Evolutionary conservation across 2,113 vertebrate genomes (phyloP).

Genomic region (Hippopotamus amphibius): DNA sequence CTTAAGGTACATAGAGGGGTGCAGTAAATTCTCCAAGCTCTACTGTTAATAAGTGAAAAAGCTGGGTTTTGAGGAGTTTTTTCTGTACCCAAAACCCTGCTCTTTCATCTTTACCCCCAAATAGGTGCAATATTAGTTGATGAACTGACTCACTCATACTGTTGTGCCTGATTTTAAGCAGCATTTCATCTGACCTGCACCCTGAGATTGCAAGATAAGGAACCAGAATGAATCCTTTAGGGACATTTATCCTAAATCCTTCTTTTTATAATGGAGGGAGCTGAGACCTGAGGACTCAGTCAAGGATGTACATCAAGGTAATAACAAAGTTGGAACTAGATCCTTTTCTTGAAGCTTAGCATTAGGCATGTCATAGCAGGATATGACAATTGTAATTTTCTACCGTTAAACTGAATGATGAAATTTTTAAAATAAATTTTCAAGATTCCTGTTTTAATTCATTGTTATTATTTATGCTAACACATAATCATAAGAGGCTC

Average conservation of each 20-base stretch:
- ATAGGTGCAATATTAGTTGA: background rate
- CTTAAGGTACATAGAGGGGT: background rate
- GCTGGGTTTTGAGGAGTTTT: background rate
- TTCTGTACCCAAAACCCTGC: background rate
- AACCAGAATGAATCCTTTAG: background rate
- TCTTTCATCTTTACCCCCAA: background rate
- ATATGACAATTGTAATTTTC: slow-evolving; percentile 14
- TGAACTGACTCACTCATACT: background rate
- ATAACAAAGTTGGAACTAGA: background rate
- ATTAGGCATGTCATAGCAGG: background rate
- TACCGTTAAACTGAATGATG: background rate
- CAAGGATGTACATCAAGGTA: background rate
- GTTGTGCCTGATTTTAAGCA: background rate
- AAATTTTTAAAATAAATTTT: slow-evolving; percentile 16
- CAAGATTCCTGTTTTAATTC: background rate
- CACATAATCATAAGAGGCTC: background rate
- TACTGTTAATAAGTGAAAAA: background rate
- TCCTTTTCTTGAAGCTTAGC: background rate
- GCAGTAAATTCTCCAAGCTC: background rate
- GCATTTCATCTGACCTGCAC: background rate
- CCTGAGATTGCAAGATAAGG: background rate
- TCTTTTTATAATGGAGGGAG: background rate
- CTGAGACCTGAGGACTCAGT: background rate
- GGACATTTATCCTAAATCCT: background rate
- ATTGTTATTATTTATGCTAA: slow-evolving; percentile 44